Evolutionary conservation across 2,113 vertebrate species (phyloP), one percentile per base, ranked within the genome.

Genomic region (Sapayoa aenigma): DNA sequence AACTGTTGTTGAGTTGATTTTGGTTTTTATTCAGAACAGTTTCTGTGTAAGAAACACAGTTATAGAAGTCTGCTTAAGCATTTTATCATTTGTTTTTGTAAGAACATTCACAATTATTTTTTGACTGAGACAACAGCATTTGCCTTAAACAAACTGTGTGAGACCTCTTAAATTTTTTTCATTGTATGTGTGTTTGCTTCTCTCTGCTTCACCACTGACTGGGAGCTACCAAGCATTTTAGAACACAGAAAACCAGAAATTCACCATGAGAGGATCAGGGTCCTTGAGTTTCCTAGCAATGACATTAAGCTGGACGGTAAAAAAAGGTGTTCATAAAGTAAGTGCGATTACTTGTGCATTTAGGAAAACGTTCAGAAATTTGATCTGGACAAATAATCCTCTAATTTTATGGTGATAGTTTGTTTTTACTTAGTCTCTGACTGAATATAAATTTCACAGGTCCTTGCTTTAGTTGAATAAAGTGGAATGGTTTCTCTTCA

Each of bases 151-250:
- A 93, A 93, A 82, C 41, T 89, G n/a, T 91, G 73, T 84, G 68
- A 81, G 58, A 67, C 90, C 83, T 47, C 55, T 56, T 67, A 89
- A 71, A 77, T 71, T 94, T 96, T 47, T 95, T 77, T 78, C 35
- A 4, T 58, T 59, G 25, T 83, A 47, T 66, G n/a, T 77, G 12
- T 39, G 3, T 60, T 90, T 76, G 13, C 87, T 66, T 90, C 81
- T 93, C 59, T 77, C 86, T 94, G 58, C 89, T 95, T 95, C 49
- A 41, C 88, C 42, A 19, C 80, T 86, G 72, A 91, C 56, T 44
- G 58, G 63, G 69, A 96, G 63, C 94, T 89, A 88, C 84, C 84
- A n/a, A 39, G 14, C 53, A 93, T 68, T 47, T 95, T 82, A 92
- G 85, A 94, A 88, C 50, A 94, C 97, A 94, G 60, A 84, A 59